Conservation (phyloP, 2,888 invertebrate genomes). For the Latheticus oryzae region DNA sequence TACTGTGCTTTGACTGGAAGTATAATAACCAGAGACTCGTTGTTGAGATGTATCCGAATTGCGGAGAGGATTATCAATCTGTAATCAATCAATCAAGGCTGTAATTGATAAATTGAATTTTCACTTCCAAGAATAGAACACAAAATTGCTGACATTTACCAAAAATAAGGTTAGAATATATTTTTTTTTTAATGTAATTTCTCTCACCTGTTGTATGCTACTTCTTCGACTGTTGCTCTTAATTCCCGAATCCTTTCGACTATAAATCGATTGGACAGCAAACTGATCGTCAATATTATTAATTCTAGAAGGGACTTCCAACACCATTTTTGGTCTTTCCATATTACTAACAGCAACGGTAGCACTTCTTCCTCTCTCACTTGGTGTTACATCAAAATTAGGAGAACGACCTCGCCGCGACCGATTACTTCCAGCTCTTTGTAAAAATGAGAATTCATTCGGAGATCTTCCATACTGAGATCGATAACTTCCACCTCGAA, state of each 20-base stretch:
- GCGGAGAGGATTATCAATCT: constrained; percentile 66
- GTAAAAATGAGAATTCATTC: constrained; percentile 62
- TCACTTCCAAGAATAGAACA: background rate
- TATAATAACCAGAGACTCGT: constrained; percentile 89
- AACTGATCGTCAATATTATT: constrained; percentile 72
- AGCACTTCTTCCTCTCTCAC: constrained; percentile 59
- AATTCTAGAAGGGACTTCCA: constrained; percentile 61
- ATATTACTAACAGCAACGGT: constrained; percentile 61
- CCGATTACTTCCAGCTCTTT: constrained; percentile 65
- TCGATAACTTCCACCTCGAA: constrained; percentile 77
- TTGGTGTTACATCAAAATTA: constrained; percentile 59
- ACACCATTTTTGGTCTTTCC: constrained; percentile 66
- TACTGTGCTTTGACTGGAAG: constrained; percentile 82
- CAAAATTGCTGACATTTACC: constrained; percentile 1
- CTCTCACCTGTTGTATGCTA: constrained; percentile 83
- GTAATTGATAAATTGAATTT: no score
- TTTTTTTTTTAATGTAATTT: no score
- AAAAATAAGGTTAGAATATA: no score
- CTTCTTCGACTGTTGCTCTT: constrained; percentile 86
- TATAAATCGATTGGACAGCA: constrained; percentile 82
- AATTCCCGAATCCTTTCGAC: constrained; percentile 89
- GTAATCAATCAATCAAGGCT: constrained; percentile 32
- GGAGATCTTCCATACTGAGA: constrained; percentile 75
- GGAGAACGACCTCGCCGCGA: constrained; percentile 66
- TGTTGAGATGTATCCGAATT: constrained; percentile 82